phyloP scores from a whole-genome alignment of 2,888 invertebrate species.

The Chaitophorus viminalis region DNA sequence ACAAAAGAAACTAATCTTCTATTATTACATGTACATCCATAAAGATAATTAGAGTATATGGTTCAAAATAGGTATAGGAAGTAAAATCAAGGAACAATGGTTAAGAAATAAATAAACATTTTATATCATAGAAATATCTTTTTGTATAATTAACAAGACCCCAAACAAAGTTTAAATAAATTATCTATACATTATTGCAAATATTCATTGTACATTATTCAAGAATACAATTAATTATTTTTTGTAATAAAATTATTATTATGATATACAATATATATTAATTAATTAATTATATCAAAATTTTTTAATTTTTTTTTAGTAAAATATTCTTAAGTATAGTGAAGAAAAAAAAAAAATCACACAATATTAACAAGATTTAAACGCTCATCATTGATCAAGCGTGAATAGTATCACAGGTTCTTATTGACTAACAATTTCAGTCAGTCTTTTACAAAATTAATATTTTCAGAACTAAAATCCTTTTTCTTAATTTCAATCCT shows the following conservation, averaged over 20 bases:
- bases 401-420: slow-evolving; percentile 60
- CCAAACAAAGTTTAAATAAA: slow-evolving; percentile 53
- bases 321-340: slow-evolving; percentile 49
- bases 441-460: slow-evolving; percentile 49
- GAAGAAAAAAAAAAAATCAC: slow-evolving; percentile 46
- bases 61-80: background rate
- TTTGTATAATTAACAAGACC: slow-evolving; percentile 37
- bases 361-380: slow-evolving; percentile 51
- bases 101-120: slow-evolving; percentile 24
- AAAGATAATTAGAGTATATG: background rate
- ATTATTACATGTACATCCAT: too few relatives aligned
- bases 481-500: slow-evolving; percentile 16
- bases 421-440: slow-evolving; percentile 59
- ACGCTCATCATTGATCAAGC: slow-evolving; percentile 48
- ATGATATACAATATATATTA: background rate
- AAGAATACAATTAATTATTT: slow-evolving; percentile 29
- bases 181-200: slow-evolving; percentile 35
- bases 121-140: slow-evolving; percentile 29
- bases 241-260: background rate
- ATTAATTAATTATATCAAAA: background rate
- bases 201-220: slow-evolving; percentile 12
- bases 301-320: slow-evolving; percentile 14
- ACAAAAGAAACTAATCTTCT: too few relatives aligned
- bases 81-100: background rate
- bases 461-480: slow-evolving; percentile 31